Evolutionary conservation across 2,113 vertebrate species (phyloP).

Genomic region (Limanda limanda): DNA sequence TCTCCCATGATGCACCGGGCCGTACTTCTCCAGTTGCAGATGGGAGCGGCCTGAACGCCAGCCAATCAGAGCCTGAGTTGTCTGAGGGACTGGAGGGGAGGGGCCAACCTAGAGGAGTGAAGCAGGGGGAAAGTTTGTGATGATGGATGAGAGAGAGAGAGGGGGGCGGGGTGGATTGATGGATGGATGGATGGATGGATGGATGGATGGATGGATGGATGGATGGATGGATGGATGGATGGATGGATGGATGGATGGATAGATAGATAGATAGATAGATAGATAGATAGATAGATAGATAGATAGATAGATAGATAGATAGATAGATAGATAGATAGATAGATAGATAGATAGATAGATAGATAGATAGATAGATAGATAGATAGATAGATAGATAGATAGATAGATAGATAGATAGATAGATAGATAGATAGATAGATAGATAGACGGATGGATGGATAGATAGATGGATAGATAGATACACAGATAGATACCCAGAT

Average conservation of each 20-base stretch:
- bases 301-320: too few species aligned
- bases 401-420: neutral
- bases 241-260: too few species aligned
- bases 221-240: too few species aligned
- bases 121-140: neutral
- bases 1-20: slow-evolving; percentile 79
- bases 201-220: too few species aligned
- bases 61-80: slow-evolving; percentile 88
- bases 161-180: too few species aligned
- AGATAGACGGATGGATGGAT: too few species aligned
- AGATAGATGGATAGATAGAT: too few species aligned
- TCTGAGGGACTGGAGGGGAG: slow-evolving; percentile 87
- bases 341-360: too few species aligned
- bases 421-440: neutral
- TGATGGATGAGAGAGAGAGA: neutral
- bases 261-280: neutral
- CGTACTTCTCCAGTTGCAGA: slow-evolving; percentile 79
- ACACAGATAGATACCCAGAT: too few species aligned
- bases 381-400: too few species aligned
- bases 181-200: neutral
- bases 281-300: neutral
- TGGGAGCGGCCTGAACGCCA: slow-evolving; percentile 84
- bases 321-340: too few species aligned
- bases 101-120: slow-evolving; percentile 77
- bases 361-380: too few species aligned